These are phyloP conservation scores for Melitaea athalia DNA, from an alignment of 2,888 invertebrate genomes.

Conservation along the genomic window DNA sequence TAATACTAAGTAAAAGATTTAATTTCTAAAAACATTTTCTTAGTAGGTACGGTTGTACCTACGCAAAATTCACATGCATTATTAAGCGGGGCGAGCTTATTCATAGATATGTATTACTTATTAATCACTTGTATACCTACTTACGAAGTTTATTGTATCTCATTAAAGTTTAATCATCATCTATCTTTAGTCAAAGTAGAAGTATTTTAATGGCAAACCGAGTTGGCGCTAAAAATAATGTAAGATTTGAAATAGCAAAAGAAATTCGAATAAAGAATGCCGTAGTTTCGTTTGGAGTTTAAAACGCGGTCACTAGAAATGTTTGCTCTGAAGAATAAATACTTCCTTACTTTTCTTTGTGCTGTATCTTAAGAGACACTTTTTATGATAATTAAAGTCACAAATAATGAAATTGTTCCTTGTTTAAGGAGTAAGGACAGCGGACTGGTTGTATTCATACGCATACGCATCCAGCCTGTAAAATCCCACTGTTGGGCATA, in stretches of 20 bases:
- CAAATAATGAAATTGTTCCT: conserved; percentile 20
- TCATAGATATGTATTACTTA: background rate
- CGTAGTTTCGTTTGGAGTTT: conserved; percentile 35
- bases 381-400: conserved; percentile 30
- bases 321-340: conserved; percentile 32
- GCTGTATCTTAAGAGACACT: conserved; percentile 30
- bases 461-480: too few relatives aligned
- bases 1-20: too few relatives aligned
- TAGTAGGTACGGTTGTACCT: too few relatives aligned
- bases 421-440: background rate
- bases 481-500: too few relatives aligned
- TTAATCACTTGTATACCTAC: background rate
- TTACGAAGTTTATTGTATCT: background rate
- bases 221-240: conserved; percentile 34
- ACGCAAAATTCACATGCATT: too few relatives aligned
- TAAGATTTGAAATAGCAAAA: conserved; percentile 34
- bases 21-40: too few relatives aligned
- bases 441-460: too few relatives aligned
- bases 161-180: conserved; percentile 13
- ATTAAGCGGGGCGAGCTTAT: too few relatives aligned
- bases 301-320: conserved; percentile 36
- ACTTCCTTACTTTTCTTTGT: conserved; percentile 23
- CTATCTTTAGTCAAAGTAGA: conserved; percentile 21
- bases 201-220: conserved; percentile 28
- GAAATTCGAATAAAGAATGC: conserved; percentile 35